A percentile compares a stretch with the other conserved stretches of the same genome.
These are phyloP conservation scores for Apamea crenata DNA, from an alignment of 2,888 invertebrate species.

Conservation along the genomic window DNA sequence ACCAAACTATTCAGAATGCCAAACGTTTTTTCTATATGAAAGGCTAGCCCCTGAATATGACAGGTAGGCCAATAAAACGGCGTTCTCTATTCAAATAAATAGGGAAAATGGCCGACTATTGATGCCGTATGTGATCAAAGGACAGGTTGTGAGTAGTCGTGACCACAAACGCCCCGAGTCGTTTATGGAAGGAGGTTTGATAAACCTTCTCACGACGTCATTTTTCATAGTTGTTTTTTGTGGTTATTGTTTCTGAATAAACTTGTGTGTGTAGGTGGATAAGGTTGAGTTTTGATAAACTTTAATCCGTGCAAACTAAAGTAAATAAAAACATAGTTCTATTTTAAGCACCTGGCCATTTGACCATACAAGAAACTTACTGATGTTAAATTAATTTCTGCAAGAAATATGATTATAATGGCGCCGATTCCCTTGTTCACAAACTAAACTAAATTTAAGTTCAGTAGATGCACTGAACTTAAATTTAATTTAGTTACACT, in stretches of 20 bases:
- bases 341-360: not conserved
- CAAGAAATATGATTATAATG: not conserved
- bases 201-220: constrained; percentile 5
- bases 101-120: constrained; percentile 25
- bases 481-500: too few species aligned
- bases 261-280: not conserved
- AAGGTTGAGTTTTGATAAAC: not conserved
- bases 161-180: not conserved
- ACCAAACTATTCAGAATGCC: constrained; percentile 1
- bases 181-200: not conserved
- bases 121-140: constrained; percentile 13
- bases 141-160: constrained; percentile 9
- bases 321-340: not conserved
- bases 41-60: constrained; percentile 23
- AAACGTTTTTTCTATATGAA: constrained; percentile 16
- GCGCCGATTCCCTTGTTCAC: too few species aligned
- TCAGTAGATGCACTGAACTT: too few species aligned
- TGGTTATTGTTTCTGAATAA: not conserved
- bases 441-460: too few species aligned
- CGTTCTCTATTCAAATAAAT: constrained; percentile 35
- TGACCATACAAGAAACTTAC: not conserved
- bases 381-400: not conserved
- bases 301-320: not conserved
- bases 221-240: constrained; percentile 13
- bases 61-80: constrained; percentile 46